phyloP scores from a whole-genome alignment of 2,888 invertebrate species.

The Clepsis dumicolana region DNA sequence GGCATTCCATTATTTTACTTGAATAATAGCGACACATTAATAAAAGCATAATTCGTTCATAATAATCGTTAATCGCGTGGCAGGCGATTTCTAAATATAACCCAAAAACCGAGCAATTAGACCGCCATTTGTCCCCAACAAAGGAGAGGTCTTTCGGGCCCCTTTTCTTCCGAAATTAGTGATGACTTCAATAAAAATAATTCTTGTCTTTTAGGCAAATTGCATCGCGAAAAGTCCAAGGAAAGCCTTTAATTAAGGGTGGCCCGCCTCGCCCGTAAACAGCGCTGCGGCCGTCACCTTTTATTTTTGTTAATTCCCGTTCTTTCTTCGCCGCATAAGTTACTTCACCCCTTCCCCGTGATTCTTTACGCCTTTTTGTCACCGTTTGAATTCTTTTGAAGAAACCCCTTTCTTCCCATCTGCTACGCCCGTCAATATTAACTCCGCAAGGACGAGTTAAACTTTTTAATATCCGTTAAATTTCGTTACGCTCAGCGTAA shows the following conservation, averaged over 20 bases:
- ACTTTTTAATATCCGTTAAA: slow-evolving; percentile 87
- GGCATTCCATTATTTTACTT: background rate
- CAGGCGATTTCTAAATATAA: slow-evolving; percentile 57
- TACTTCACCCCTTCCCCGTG: slow-evolving; percentile 80
- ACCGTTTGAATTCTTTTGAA: slow-evolving; percentile 85
- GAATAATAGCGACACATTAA: slow-evolving; percentile 14
- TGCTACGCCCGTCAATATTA: slow-evolving; percentile 87
- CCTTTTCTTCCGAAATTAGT: slow-evolving; percentile 81
- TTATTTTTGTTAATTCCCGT: slow-evolving; percentile 85
- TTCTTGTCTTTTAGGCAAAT: slow-evolving; percentile 86
- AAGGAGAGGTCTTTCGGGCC: slow-evolving; percentile 65
- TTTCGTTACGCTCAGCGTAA: slow-evolving; percentile 80
- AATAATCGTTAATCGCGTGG: slow-evolving; percentile 61
- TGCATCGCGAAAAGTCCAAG: slow-evolving; percentile 85
- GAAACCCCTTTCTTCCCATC: slow-evolving; percentile 83
- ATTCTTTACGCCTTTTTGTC: slow-evolving; percentile 86
- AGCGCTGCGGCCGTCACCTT: slow-evolving; percentile 82
- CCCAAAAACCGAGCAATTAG: slow-evolving; percentile 80
- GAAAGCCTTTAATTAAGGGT: slow-evolving; percentile 85
- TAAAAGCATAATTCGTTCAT: slow-evolving; percentile 48
- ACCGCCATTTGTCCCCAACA: slow-evolving; percentile 81
- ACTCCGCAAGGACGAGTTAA: slow-evolving; percentile 80
- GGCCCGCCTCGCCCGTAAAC: slow-evolving; percentile 80
- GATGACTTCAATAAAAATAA: slow-evolving; percentile 87
- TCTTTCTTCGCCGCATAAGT: slow-evolving; percentile 86